A percentile compares a stretch with the other conserved stretches of the same genome.
These are phyloP conservation scores for Gonioctena quinquepunctata DNA, from an alignment of 1,140 invertebrate genomes.

Conservation along the genomic window DNA sequence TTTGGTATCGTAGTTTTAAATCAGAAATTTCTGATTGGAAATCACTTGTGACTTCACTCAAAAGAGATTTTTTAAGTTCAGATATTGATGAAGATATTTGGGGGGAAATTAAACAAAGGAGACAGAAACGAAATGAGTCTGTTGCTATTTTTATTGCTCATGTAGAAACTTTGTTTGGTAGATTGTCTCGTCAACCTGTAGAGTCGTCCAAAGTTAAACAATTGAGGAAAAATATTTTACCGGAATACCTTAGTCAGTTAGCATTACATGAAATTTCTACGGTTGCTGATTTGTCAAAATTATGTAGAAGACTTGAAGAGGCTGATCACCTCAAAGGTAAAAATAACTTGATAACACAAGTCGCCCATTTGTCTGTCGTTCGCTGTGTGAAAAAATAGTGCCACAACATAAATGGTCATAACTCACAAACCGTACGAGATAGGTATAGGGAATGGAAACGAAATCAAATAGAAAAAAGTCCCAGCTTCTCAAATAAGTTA, in stretches of 20 bases:
- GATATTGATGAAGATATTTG: slow-evolving; percentile 44
- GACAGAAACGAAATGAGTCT: slow-evolving; percentile 41
- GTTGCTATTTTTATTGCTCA: slow-evolving; percentile 44
- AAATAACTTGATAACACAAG: no score
- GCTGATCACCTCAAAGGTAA: no score
- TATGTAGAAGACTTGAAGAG: no score
- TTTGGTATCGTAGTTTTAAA: slow-evolving; percentile 41
- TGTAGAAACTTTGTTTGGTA: slow-evolving; percentile 39
- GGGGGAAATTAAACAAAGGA: slow-evolving; percentile 40
- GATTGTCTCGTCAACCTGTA: background rate
- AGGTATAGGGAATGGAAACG: no score
- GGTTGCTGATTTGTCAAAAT: no score
- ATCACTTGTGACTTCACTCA: slow-evolving; percentile 28
- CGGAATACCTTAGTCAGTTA: background rate
- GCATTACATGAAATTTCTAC: background rate
- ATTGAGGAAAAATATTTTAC: slow-evolving; percentile 7
- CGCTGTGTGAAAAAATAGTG: no score
- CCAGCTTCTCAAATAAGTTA: no score
- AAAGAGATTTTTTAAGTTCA: slow-evolving; percentile 36
- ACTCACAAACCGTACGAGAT: no score
- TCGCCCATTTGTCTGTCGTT: no score
- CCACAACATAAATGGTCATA: no score
- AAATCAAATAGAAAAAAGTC: no score
- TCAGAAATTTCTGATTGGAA: slow-evolving; percentile 29
- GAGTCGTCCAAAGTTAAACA: background rate